Percentiles rank a stretch among this genome's conserved stretches.
Evolutionary conservation across 2,888 invertebrate genomes (phyloP).

Genomic region (Sturmia bella): DNA sequence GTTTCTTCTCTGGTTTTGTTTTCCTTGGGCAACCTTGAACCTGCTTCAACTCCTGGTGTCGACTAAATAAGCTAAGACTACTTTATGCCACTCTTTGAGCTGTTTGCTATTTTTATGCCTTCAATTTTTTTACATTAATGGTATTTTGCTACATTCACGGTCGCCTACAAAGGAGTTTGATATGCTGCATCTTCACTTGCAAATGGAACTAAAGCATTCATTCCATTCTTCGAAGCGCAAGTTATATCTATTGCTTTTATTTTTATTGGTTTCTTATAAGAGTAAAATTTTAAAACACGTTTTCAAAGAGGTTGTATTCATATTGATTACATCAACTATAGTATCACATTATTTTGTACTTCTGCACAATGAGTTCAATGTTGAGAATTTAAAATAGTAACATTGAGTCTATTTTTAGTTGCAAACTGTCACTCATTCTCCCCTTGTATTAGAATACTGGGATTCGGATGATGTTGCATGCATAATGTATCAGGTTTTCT

Average conservation of each 20-base stretch:
- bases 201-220: not conserved
- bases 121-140: not conserved
- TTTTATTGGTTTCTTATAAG: not conserved
- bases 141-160: no score
- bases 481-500: slow-evolving; percentile 46
- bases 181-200: slow-evolving; percentile 6
- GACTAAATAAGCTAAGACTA: not conserved
- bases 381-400: slow-evolving; percentile 18
- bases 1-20: slow-evolving; percentile 3
- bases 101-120: no score
- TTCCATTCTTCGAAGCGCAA: not conserved
- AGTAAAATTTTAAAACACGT: slow-evolving; percentile 31
- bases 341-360: slow-evolving; percentile 6
- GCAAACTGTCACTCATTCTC: slow-evolving; percentile 15
- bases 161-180: not conserved
- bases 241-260: not conserved
- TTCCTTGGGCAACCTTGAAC: slow-evolving; percentile 37
- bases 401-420: slow-evolving; percentile 36
- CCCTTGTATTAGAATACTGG: not conserved
- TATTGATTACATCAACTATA: slow-evolving; percentile 40
- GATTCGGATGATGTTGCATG: not conserved
- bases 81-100: not conserved
- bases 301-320: slow-evolving; percentile 28
- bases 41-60: slow-evolving; percentile 3
- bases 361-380: slow-evolving; percentile 10